Base-by-base conservation (phyloP, 1,140 invertebrate species). In the Thrips palmi region DNA sequence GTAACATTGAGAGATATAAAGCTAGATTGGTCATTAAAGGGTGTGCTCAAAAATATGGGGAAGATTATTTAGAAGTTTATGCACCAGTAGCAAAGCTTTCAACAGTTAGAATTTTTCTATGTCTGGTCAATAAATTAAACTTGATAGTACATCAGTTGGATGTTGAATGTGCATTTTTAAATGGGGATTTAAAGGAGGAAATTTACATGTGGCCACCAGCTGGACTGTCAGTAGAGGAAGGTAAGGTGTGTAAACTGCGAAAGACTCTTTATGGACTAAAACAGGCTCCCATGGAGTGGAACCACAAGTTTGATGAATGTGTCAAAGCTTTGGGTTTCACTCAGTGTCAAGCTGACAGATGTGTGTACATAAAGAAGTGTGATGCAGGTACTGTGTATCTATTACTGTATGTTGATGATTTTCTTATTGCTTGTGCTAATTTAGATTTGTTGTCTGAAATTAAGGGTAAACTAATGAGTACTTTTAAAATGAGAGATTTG, bases 401-500 rank as follows among this genome's bases (percentile, higher is more conserved):
- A 27, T 38, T 52, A 28, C 17, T 53, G 6, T 56, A 55, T 52
- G 55, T 57, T 6, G 54, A 58, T 43, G 54, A 58, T 50, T 18
- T 55, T 6, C 42, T 57, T 14, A 41, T 56, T 23, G 41, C 45
- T 44, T 41, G 47, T 11, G 40, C 29, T 29, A 45, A 47, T 48
- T 27, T 48, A 35, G 37, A 33, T 27, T 5, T 46, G 19, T 32
- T 55, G 17, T 18, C 11, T 37, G 12, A 50, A 0, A 30, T 56
- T 21, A 55, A 55, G 42, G 8, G 6, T 15, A 11, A 48, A 25
- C 47, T 58, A 42, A 47, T 46, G 28, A 47, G 43, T 17, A 46
- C 54, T 48, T 58, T 57, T 50, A 49, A 55, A 42, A 52, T 58
- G 46, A 56, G 53, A 42, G 49, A 56, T 45, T 39, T 50, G 37